phyloP scores from a whole-genome alignment of 2,888 invertebrate species.

The Hedya salicella region DNA sequence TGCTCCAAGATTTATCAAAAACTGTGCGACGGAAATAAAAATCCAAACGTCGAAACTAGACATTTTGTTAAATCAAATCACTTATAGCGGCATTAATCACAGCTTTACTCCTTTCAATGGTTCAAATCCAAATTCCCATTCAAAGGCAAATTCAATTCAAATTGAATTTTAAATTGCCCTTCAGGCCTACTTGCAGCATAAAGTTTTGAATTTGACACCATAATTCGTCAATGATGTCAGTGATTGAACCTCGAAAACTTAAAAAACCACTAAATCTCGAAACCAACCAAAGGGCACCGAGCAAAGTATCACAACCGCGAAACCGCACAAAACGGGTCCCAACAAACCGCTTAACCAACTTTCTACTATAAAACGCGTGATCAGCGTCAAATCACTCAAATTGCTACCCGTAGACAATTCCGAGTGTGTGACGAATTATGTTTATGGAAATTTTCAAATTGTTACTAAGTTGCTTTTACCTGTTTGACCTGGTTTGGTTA shows the following conservation, averaged over 20 bases:
- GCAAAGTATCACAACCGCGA: conserved; percentile 18
- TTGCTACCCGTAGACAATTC: conserved; percentile 31
- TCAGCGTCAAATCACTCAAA: conserved; percentile 24
- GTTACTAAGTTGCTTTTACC: conserved; percentile 25
- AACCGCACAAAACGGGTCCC: conserved; percentile 30
- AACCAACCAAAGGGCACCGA: conserved; percentile 5
- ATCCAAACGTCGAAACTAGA: too few relatives aligned
- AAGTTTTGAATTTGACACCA: too few relatives aligned
- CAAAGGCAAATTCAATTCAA: too few relatives aligned
- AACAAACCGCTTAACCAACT: conserved; percentile 6
- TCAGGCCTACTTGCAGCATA: too few relatives aligned
- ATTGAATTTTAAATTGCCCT: too few relatives aligned
- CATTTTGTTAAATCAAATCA: too few relatives aligned
- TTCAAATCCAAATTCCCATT: too few relatives aligned
- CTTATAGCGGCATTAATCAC: too few relatives aligned
- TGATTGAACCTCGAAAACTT: background rate
- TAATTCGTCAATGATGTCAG: too few relatives aligned
- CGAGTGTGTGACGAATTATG: conserved; percentile 26
- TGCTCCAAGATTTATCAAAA: too few relatives aligned
- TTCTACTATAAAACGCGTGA: conserved; percentile 30
- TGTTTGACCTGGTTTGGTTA: conserved; percentile 26
- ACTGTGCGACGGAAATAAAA: too few relatives aligned
- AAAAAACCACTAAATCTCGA: background rate
- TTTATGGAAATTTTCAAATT: conserved; percentile 27
- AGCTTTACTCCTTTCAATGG: too few relatives aligned